These are phyloP conservation scores for Dynastes grantii DNA, from an alignment of 2,888 invertebrate genomes.

Conservation along the genomic window DNA sequence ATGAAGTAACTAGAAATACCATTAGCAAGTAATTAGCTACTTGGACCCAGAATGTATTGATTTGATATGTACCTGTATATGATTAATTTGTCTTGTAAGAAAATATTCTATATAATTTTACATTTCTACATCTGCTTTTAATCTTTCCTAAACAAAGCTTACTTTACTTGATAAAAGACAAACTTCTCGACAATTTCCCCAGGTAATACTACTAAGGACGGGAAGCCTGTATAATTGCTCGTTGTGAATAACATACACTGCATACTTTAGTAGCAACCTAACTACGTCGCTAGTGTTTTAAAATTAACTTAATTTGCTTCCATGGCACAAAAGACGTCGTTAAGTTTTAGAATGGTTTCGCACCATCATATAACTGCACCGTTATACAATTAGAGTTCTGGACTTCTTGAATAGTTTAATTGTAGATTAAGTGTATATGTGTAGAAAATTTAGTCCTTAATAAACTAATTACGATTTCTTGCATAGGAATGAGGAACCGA, in stretches of 20 bases:
- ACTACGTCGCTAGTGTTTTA: neutral
- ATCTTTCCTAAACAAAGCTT: too few species aligned
- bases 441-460: neutral
- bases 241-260: neutral
- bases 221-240: neutral
- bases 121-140: too few species aligned
- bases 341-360: slow-evolving; percentile 13
- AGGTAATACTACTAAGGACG: neutral
- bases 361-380: neutral
- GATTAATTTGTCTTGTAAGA: too few species aligned
- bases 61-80: too few species aligned
- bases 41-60: too few species aligned
- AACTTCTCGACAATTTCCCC: neutral
- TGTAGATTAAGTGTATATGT: neutral
- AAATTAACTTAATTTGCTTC: slow-evolving; percentile 20
- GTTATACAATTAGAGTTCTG: neutral
- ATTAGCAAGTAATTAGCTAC: too few species aligned
- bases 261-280: neutral
- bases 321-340: slow-evolving; percentile 3
- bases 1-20: too few species aligned
- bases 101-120: too few species aligned
- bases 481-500: too few species aligned
- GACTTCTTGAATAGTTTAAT: slow-evolving; percentile 6
- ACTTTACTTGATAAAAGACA: neutral
- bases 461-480: too few species aligned